phyloP scores from a whole-genome alignment of 2,888 invertebrate species.

The Automeris io region DNA sequence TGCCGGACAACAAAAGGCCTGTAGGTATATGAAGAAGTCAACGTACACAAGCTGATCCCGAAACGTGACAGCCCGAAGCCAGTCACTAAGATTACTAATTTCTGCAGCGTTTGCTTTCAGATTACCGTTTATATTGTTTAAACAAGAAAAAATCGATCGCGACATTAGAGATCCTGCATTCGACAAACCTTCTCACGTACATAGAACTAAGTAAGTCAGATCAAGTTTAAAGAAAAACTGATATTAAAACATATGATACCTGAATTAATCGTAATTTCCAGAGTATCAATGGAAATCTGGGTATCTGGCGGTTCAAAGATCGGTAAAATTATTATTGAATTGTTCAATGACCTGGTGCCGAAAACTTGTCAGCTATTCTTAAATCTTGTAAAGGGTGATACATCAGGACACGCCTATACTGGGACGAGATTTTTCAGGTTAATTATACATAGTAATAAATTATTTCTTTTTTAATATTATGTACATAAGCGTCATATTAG shows the following conservation, averaged over 20 bases:
- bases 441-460: neutral
- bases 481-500: too few relatives aligned
- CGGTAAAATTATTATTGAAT: conserved; percentile 50
- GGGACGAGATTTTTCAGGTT: conserved; percentile 63
- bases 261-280: conserved; percentile 21
- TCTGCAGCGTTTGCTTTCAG: conserved; percentile 37
- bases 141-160: conserved; percentile 57
- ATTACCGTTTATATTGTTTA: conserved; percentile 64
- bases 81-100: too few relatives aligned
- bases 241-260: neutral
- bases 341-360: conserved; percentile 59
- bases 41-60: too few relatives aligned
- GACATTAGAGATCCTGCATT: conserved; percentile 57
- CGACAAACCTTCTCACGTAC: conserved; percentile 41
- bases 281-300: conserved; percentile 57
- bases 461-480: neutral
- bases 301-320: conserved; percentile 61
- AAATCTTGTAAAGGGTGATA: conserved; percentile 47
- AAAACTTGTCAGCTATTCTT: conserved; percentile 55
- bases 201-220: conserved; percentile 41
- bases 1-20: too few relatives aligned
- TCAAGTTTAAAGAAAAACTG: neutral
- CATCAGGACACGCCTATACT: conserved; percentile 47
- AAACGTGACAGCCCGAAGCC: too few relatives aligned
- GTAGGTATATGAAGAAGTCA: too few relatives aligned